phyloP scores from a whole-genome alignment of 2,113 vertebrate genomes.

The Puma concolor region DNA sequence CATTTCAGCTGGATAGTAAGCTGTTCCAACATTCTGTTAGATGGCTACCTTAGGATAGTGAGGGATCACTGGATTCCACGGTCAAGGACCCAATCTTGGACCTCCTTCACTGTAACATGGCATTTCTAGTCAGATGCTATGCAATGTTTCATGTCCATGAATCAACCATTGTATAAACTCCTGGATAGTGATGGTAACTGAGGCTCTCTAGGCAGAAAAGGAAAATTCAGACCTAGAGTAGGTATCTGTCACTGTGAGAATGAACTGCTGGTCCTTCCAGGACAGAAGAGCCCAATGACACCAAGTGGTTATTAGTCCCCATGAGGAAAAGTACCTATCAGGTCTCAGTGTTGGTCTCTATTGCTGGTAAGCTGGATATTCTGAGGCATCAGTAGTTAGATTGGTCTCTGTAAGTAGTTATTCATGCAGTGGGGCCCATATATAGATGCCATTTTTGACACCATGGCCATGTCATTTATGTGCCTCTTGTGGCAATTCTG shows the following conservation, averaged over 20 bases:
- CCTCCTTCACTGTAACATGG: background rate
- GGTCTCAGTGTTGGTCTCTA: background rate
- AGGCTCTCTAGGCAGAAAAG: background rate
- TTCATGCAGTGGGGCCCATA: background rate
- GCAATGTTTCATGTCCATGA: background rate
- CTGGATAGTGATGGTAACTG: background rate
- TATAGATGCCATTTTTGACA: background rate
- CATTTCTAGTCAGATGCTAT: background rate
- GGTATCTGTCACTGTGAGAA: background rate
- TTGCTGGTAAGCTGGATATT: background rate
- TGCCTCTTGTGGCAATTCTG: background rate
- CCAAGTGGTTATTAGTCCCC: background rate
- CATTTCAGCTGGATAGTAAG: background rate
- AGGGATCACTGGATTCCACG: background rate
- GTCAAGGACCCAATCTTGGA: background rate
- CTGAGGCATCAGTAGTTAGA: background rate
- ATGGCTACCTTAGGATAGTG: background rate
- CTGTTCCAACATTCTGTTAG: background rate
- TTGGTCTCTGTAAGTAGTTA: background rate
- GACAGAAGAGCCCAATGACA: background rate
- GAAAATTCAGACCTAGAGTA: background rate
- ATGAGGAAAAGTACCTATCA: background rate
- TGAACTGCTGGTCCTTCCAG: background rate
- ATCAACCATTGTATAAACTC: background rate
- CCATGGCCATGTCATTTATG: background rate